Conservation (phyloP, 2,797 vertebrate species). For the Trematomus bernacchii region DNA sequence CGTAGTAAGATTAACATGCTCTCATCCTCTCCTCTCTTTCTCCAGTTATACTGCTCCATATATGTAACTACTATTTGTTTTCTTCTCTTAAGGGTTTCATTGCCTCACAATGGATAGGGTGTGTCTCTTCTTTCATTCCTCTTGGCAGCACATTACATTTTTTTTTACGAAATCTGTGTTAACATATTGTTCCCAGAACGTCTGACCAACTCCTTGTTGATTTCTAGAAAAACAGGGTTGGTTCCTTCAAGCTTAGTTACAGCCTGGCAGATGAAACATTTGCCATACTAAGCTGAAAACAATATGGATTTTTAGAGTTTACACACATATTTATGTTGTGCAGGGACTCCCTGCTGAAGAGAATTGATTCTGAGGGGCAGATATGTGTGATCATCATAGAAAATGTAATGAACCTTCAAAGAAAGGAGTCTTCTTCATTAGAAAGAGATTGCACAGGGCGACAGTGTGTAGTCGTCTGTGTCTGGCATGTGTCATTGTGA, state of each 20-base stretch:
- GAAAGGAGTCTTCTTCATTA: conserved; percentile 29
- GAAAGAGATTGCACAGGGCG: conserved; percentile 13
- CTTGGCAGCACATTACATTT: conserved; percentile 12
- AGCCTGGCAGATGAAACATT: neutral
- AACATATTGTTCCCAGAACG: conserved; percentile 17
- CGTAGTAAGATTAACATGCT: conserved; percentile 53
- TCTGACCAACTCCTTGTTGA: neutral
- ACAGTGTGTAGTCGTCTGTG: conserved; percentile 65
- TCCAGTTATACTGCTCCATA: conserved; percentile 22
- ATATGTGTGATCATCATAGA: conserved; percentile 15
- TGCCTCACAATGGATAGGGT: conserved; percentile 1
- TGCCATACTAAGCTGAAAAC: neutral
- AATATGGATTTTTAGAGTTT: neutral
- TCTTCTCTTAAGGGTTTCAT: no score
- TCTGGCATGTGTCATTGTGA: conserved; percentile 79
- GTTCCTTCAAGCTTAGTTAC: neutral
- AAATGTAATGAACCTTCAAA: conserved; percentile 31
- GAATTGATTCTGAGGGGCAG: conserved; percentile 12
- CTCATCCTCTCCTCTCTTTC: conserved; percentile 28
- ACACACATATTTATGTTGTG: neutral
- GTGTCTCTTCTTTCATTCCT: conserved; percentile 24
- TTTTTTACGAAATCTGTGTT: neutral
- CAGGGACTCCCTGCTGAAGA: neutral
- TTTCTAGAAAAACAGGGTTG: neutral
- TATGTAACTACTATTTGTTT: conserved; percentile 11